Evolutionary conservation across 2,888 invertebrate species (phyloP).

Genomic region (Sympetrum striolatum): DNA sequence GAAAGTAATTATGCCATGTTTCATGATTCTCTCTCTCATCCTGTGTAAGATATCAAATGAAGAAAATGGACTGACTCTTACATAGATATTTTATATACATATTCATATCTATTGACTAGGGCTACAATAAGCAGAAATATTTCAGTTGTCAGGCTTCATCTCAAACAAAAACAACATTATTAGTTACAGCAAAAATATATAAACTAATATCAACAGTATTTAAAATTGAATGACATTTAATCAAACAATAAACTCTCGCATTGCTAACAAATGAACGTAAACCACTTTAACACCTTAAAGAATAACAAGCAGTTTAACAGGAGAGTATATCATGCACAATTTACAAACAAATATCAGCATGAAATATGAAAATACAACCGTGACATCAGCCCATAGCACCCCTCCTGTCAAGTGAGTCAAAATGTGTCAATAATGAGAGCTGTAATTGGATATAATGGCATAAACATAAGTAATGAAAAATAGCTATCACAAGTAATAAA

Average conservation of each 20-base stretch:
- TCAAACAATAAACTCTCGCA: neutral
- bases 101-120: neutral
- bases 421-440: conserved; percentile 8
- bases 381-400: conserved; percentile 32
- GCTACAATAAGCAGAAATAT: neutral
- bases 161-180: neutral
- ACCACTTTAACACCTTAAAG: neutral
- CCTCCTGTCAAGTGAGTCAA: conserved; percentile 32
- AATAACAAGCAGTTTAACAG: conserved; percentile 16
- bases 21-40: neutral
- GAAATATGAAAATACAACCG: neutral
- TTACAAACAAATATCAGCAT: neutral
- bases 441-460: neutral
- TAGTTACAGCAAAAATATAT: neutral
- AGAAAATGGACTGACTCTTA: neutral
- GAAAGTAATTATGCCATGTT: neutral
- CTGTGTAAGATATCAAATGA: neutral
- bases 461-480: neutral
- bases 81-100: neutral
- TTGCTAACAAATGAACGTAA: neutral
- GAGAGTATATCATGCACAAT: conserved; percentile 15
- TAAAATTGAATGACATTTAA: neutral
- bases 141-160: neutral
- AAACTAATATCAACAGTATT: neutral
- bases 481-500: neutral